Base-by-base conservation (phyloP, 2,797 vertebrate genomes). In the Hyperoplus immaculatus region DNA sequence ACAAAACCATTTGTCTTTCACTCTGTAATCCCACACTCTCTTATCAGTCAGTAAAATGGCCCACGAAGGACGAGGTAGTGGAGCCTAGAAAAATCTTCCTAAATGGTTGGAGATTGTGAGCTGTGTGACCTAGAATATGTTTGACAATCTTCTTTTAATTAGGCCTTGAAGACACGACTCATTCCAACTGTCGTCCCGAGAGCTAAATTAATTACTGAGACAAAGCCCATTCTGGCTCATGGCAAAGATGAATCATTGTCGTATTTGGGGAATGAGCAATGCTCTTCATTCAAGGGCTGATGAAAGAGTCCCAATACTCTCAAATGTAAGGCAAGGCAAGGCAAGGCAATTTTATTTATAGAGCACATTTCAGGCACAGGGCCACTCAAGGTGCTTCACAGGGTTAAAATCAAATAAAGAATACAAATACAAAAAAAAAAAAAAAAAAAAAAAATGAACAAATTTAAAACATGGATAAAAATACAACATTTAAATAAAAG, bases 131-230 rank as follows among this genome's bases (percentile, higher is more conserved):
- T 85, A 91, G 90, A 94, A 94, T 91, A 86, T 89, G 91, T 91
- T 91, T 89, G 90, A 94, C 91, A 93, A 94, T 94, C 91, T 92
- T 89, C 89, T 90, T 92, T 93, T 93, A 93, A 94, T 93, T 91
- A 92, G 91, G 88, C 90, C 91, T 91, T 49, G 84, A 92, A 94
- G 93, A 94, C 92, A 86, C 83, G 63, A 88, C 88, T 92, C 87
- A 81, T 91, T 93, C 90, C 89, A 89, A 92, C 78, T 85, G 85
- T 92, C 86, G 91, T 94, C 93, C 93, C 88, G 72, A 90, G 91
- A 92, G 92, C 88, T 90, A 91, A 93, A 94, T 94, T 91, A 92
- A 94, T 94, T 93, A 94, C 89, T 80, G 87, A 90, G 88, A 94
- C 90, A 93, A 93, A 93, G 88, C 90, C 85, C 88, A 86, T 88